Evolutionary conservation across 2,888 invertebrate genomes (phyloP), one percentile per base, ranked within the genome.

Genomic region (Eretmocerus hayati): DNA sequence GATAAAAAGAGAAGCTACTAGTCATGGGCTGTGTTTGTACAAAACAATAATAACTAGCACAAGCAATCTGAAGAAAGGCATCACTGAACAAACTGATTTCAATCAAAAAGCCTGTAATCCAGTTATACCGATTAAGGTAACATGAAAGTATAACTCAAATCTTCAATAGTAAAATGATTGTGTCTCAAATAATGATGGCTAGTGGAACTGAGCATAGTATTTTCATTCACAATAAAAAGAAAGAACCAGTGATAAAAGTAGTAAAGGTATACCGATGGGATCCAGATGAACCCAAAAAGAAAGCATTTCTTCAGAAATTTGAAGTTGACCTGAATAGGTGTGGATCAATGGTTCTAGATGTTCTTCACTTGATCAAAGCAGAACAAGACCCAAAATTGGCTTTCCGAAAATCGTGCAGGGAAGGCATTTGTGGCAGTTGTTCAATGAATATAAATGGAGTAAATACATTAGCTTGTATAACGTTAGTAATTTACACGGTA

Each of bases 371-470:
- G 75, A 97, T 97, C 55, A 97, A 97, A 72, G 95, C 94, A 72
- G 92, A 94, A 74, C 76, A 91, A 22, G 97, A 97, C 70, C 90
- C 95, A 1, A 93, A 95, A 1, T 75, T 97, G 60, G 94, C 96
- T 6, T 97, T 97, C 74, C 81, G 97, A 49, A 81, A 96, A 56
- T 96, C 96, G 1, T 97, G 97, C 65, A 85, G 97, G 54, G 97
- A 97, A 73, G 94, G 96, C 32, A 97, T 97, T 60, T 97, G 97
- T 69, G 97, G 97, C 2, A 96, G 96, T 11, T 97, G 97, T 73
- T 87, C 96, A 41, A 97, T 97, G 97, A 97, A 96, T 74, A 96
- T 99, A 71, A 90, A 87, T 42, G 97, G 97, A 20, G 78, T 81
- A n/a, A 97, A 97, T 72, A 96, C 95, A 1, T 77, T 97, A 52